Evolutionary conservation across 2,113 vertebrate species (phyloP).

Genomic region (Xenus cinereus): DNA sequence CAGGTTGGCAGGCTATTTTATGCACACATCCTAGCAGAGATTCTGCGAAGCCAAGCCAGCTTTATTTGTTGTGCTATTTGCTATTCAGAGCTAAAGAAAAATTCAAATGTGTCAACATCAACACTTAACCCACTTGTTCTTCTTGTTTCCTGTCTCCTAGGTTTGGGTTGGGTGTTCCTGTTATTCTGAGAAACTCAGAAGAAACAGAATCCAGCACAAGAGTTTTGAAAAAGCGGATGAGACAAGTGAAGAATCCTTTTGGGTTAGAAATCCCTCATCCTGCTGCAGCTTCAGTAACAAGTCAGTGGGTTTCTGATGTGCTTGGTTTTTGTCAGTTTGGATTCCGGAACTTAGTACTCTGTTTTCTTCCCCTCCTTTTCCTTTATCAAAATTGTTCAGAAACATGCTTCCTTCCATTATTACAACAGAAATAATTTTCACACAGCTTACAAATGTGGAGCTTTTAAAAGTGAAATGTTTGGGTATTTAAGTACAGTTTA

Average conservation of each 20-base stretch:
- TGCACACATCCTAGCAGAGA: background rate
- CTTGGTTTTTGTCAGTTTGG: background rate
- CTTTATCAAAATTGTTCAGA: background rate
- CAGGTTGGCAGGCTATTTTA: background rate
- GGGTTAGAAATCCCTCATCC: slow-evolving; percentile 78
- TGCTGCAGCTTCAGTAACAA: slow-evolving; percentile 76
- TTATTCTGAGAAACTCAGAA: slow-evolving; percentile 90
- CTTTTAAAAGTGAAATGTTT: background rate
- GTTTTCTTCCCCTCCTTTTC: background rate
- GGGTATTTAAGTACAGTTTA: background rate
- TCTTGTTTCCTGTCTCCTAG: slow-evolving; percentile 66
- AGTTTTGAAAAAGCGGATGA: slow-evolving; percentile 88
- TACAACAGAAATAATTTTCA: background rate
- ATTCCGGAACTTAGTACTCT: background rate
- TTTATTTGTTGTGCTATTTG: background rate
- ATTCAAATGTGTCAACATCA: background rate
- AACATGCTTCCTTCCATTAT: background rate
- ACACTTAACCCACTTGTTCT: background rate
- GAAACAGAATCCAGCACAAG: slow-evolving; percentile 78
- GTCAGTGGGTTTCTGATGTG: slow-evolving; percentile 71
- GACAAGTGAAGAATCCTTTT: slow-evolving; percentile 94
- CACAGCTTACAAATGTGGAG: background rate
- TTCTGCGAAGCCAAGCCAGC: background rate
- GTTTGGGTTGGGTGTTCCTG: slow-evolving; percentile 92
- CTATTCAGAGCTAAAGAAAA: background rate